Evolutionary conservation across 2,113 vertebrate genomes (phyloP).

Genomic region (Columbina picui): DNA sequence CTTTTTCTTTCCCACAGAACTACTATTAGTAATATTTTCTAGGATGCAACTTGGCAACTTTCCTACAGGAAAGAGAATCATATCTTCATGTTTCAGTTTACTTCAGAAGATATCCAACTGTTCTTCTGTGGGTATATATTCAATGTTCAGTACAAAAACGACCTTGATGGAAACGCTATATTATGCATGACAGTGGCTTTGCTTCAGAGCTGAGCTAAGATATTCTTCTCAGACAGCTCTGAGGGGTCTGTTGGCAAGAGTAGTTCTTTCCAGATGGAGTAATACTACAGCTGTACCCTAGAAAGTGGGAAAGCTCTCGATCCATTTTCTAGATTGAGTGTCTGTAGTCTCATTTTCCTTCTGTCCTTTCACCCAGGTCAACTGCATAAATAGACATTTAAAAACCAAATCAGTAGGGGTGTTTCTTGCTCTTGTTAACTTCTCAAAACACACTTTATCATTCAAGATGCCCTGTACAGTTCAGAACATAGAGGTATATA

Average conservation of each 20-base stretch:
- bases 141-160: not conserved
- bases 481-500: not conserved
- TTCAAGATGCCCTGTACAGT: not conserved
- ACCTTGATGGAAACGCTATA: not conserved
- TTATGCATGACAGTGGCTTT: not conserved
- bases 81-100: not conserved
- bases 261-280: not conserved
- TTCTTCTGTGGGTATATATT: not conserved
- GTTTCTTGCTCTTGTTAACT: not conserved
- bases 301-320: not conserved
- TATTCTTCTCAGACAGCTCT: not conserved
- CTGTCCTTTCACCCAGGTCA: not conserved
- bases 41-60: not conserved
- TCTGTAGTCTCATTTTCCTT: not conserved
- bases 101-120: not conserved
- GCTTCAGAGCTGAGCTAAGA: not conserved
- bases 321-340: not conserved
- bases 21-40: not conserved
- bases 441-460: not conserved
- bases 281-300: not conserved
- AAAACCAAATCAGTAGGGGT: not conserved
- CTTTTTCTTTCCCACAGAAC: not conserved
- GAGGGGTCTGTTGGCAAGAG: not conserved
- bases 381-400: not conserved
- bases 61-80: not conserved